A percentile compares a stretch with the other conserved stretches of the same genome.
These are phyloP conservation scores for Danionella dracula DNA, from an alignment of 2,797 vertebrate species.

Conservation along the genomic window DNA sequence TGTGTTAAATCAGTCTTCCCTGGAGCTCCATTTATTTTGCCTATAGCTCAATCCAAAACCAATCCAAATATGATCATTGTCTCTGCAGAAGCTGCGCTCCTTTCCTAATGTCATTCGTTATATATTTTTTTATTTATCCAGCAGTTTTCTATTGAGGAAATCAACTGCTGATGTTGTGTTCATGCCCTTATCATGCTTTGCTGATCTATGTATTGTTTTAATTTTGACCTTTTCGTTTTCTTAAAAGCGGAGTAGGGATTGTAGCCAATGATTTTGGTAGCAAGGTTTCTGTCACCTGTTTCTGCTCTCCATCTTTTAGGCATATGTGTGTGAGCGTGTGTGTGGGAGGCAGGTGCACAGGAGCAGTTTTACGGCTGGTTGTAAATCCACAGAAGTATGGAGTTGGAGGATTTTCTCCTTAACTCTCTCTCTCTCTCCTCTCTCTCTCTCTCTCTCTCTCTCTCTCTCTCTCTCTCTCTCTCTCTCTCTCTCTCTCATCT, in stretches of 20 bases:
- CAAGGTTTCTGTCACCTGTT: neutral
- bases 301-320: neutral
- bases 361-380: constrained; percentile 13
- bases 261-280: neutral
- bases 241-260: too few species aligned
- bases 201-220: too few species aligned
- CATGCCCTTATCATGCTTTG: too few species aligned
- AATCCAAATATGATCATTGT: constrained; percentile 48
- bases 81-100: constrained; percentile 45
- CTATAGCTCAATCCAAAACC: constrained; percentile 42
- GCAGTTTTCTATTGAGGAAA: too few species aligned
- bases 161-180: too few species aligned
- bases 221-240: too few species aligned
- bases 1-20: too few species aligned
- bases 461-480: constrained; percentile 44
- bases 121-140: too few species aligned
- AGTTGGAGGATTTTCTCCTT: constrained; percentile 54
- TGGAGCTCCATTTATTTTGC: constrained; percentile 45
- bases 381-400: constrained; percentile 57
- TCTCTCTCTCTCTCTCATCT: constrained; percentile 49
- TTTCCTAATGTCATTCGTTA: too few species aligned
- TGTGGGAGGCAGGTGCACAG: constrained; percentile 33
- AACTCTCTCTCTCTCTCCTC: constrained; percentile 44
- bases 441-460: constrained; percentile 45
- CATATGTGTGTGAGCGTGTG: neutral